These are phyloP conservation scores for Rhineura floridana DNA, from an alignment of 2,113 vertebrate genomes.

Conservation along the genomic window DNA sequence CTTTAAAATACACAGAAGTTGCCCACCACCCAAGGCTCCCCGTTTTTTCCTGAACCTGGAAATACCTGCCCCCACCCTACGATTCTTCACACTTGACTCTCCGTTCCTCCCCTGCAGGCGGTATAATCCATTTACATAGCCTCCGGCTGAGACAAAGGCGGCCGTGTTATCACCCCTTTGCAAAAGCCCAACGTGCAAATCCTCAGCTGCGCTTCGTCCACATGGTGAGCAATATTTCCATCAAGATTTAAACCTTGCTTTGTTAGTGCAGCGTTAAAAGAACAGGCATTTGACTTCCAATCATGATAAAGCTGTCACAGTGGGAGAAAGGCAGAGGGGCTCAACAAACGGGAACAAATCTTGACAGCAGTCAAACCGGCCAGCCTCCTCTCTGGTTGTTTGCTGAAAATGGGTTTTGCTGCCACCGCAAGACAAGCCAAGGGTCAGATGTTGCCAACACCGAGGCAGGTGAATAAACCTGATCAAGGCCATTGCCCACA, in stretches of 20 bases:
- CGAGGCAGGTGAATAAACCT: not conserved
- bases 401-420: not conserved
- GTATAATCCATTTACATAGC: constrained; percentile 67
- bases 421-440: not conserved
- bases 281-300: constrained; percentile 4
- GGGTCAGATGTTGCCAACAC: not conserved
- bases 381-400: not conserved
- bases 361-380: not conserved
- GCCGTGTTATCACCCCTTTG: constrained; percentile 71
- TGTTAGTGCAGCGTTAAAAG: constrained; percentile 43
- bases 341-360: constrained; percentile 36
- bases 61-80: not conserved
- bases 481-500: not conserved
- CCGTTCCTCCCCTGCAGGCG: constrained; percentile 1
- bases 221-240: constrained; percentile 54
- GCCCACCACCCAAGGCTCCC: not conserved
- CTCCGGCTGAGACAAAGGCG: constrained; percentile 61
- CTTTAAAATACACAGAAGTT: not conserved
- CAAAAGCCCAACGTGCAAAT: constrained; percentile 18
- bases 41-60: not conserved
- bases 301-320: constrained; percentile 18
- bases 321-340: not conserved
- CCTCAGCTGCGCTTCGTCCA: not conserved
- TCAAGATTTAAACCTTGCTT: constrained; percentile 34
- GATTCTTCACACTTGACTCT: not conserved